These are phyloP conservation scores for Diabrotica undecimpunctata DNA, from an alignment of 1,140 invertebrate species.

Conservation along the genomic window DNA sequence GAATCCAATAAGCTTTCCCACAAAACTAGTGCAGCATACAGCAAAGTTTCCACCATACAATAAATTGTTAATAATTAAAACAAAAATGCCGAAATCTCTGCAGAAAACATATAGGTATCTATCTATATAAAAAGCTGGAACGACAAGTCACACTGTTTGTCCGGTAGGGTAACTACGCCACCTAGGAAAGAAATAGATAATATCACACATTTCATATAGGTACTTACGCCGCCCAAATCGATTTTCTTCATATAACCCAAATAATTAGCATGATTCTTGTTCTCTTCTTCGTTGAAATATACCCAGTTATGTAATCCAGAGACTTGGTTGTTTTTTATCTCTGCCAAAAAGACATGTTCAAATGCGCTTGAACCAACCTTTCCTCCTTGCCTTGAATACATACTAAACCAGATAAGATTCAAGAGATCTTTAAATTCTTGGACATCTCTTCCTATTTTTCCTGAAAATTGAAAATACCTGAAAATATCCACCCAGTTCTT, in stretches of 20 bases:
- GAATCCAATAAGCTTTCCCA: too few relatives aligned
- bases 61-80: too few relatives aligned
- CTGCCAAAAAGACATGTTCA: constrained; percentile 83
- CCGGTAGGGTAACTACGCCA: too few relatives aligned
- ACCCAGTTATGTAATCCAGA: constrained; percentile 86
- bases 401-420: constrained; percentile 74
- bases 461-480: constrained; percentile 19
- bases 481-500: background rate
- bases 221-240: constrained; percentile 67
- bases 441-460: constrained; percentile 55
- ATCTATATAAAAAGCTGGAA: too few relatives aligned
- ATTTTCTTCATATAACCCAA: constrained; percentile 73
- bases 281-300: constrained; percentile 75
- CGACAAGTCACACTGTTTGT: too few relatives aligned
- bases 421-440: constrained; percentile 69
- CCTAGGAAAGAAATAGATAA: too few relatives aligned
- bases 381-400: constrained; percentile 73
- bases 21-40: too few relatives aligned
- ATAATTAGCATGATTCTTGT: constrained; percentile 65
- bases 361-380: constrained; percentile 79
- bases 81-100: too few relatives aligned
- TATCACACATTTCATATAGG: background rate
- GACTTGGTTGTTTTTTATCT: constrained; percentile 73
- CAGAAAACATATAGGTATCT: too few relatives aligned
- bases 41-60: too few relatives aligned